phyloP scores from a whole-genome alignment of 2,113 vertebrate genomes.

The Eublepharis macularius region DNA sequence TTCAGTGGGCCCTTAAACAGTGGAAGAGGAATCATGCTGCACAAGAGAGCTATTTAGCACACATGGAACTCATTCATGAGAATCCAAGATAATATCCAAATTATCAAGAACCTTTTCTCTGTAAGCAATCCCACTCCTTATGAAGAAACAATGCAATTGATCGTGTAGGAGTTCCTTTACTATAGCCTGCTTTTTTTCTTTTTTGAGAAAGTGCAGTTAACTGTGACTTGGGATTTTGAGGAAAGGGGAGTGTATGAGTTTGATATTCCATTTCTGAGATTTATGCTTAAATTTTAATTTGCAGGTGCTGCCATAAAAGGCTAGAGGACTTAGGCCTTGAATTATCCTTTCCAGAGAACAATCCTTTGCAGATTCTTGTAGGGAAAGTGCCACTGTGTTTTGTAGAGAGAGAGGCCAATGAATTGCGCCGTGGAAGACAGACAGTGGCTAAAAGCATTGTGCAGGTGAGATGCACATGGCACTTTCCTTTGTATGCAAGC shows the following conservation, averaged over 20 bases:
- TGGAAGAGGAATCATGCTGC: too few relatives aligned
- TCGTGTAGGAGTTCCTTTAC: neutral
- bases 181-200: neutral
- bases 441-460: slow-evolving; percentile 86
- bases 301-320: slow-evolving; percentile 83
- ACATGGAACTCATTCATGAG: too few relatives aligned
- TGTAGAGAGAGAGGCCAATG: slow-evolving; percentile 90
- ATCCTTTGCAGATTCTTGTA: slow-evolving; percentile 76
- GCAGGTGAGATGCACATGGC: slow-evolving; percentile 77
- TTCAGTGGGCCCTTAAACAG: too few relatives aligned
- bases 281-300: slow-evolving; percentile 33
- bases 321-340: slow-evolving; percentile 86
- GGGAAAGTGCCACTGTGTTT: slow-evolving; percentile 90
- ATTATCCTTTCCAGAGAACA: slow-evolving; percentile 79
- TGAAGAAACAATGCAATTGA: neutral
- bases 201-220: neutral
- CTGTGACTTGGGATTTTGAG: neutral
- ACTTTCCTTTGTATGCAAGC: slow-evolving; percentile 10
- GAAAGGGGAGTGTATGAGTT: neutral
- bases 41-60: too few relatives aligned
- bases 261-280: neutral
- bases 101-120: too few relatives aligned
- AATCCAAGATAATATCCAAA: too few relatives aligned
- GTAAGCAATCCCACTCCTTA: neutral
- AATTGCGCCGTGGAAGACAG: slow-evolving; percentile 84